Conservation (phyloP, 1,140 invertebrate genomes). For the Sipha flava region DNA sequence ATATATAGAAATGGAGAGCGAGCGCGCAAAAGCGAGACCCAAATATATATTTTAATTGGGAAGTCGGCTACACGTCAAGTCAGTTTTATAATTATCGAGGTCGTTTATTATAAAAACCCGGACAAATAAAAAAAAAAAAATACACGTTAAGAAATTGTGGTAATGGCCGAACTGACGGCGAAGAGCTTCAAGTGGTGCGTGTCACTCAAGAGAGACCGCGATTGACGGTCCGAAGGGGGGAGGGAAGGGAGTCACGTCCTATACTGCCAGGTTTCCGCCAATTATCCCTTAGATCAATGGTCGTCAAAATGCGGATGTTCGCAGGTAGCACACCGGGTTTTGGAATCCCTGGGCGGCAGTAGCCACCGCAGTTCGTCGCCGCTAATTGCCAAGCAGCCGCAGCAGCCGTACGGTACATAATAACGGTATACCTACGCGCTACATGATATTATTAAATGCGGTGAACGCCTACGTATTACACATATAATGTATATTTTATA, state of each 20-base stretch:
- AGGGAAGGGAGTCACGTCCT: not conserved
- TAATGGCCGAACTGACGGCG: not conserved
- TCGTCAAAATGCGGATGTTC: not conserved
- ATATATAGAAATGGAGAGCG: not conserved
- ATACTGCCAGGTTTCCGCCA: conserved; percentile 16
- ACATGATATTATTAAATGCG: too few species aligned
- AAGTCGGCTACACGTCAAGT: conserved; percentile 18
- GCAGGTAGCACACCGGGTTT: not conserved
- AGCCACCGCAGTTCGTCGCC: not conserved
- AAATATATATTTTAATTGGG: conserved; percentile 19
- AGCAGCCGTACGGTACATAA: too few species aligned
- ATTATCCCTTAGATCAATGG: not conserved
- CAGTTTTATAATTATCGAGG: conserved; percentile 26
- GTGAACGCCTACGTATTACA: too few species aligned
- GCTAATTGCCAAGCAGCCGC: not conserved
- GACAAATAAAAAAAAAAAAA: not conserved
- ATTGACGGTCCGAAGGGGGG: not conserved
- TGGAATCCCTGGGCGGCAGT: not conserved
- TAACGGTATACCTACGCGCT: too few species aligned
- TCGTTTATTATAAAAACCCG: not conserved
- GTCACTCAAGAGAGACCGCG: not conserved
- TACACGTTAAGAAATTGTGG: conserved; percentile 15
- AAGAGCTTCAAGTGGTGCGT: conserved; percentile 12
- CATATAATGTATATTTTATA: too few species aligned
- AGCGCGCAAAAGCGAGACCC: not conserved